A percentile compares a stretch with the other conserved stretches of the same genome.
Conservation (phyloP, 2,888 invertebrate genomes). For the Aporophyla nigra region DNA sequence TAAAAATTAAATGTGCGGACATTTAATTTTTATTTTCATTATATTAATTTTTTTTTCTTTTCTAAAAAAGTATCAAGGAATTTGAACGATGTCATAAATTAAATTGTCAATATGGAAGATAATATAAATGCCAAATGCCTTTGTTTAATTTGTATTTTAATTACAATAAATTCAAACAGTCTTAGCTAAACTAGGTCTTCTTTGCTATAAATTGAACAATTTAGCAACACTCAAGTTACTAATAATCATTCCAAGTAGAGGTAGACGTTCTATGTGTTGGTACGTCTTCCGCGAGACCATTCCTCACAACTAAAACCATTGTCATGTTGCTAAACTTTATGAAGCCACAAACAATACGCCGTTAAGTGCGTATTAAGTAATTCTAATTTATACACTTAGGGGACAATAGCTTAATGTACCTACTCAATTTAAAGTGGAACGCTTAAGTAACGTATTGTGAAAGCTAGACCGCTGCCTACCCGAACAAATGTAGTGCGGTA, state of each 20-base stretch:
- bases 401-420: conserved; percentile 62
- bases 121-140: too few relatives aligned
- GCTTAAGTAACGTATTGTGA: conserved; percentile 68
- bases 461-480: conserved; percentile 62
- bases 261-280: neutral
- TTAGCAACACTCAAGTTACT: conserved; percentile 1
- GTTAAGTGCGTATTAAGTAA: conserved; percentile 66
- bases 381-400: conserved; percentile 56
- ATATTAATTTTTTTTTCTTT: too few relatives aligned
- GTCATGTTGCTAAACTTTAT: conserved; percentile 57
- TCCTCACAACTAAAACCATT: conserved; percentile 47
- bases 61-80: too few relatives aligned
- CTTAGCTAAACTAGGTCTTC: neutral
- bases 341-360: conserved; percentile 59
- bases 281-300: conserved; percentile 19
- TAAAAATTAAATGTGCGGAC: too few relatives aligned
- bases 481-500: conserved; percentile 62
- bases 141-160: too few relatives aligned
- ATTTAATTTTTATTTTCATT: too few relatives aligned
- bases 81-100: too few relatives aligned
- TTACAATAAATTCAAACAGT: neutral
- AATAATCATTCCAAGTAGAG: neutral
- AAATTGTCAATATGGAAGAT: too few relatives aligned
- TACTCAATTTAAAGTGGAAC: conserved; percentile 69
- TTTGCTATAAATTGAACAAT: conserved; percentile 15